Base-by-base conservation (phyloP, 2,797 vertebrate species). In the Myotis planiceps region DNA sequence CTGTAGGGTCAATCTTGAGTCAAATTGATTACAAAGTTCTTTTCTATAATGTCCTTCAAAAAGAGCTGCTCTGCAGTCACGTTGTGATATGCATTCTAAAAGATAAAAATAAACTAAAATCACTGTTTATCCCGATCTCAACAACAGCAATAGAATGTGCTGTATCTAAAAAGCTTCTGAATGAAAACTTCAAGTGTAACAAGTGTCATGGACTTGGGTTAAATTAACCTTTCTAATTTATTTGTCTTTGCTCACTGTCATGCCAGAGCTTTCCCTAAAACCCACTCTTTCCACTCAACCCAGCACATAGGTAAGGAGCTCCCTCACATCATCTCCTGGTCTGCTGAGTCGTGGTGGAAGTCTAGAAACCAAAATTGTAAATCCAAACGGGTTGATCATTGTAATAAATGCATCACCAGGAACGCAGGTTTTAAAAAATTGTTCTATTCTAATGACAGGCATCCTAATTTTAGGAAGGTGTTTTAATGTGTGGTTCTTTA, bases 41-140 rank as follows among this genome's bases (percentile, higher is more conserved):
- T 98, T 96, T 99, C 98, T 97, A 98, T 97, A 96, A 99, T 98
- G 69, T 98, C 96, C 96, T 98, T 98, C 97, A 99, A 90, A 97
- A 99, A 98, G n/a, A 97, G 98, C 93, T 99, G 99, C 47, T 99
- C 99, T 0, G 98, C 98, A 0, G 94, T 97, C 97, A 99, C 98
- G 74, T 99, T 98, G 92, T 99, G 99, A 86, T 99, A 99, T 16
- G 97, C 98, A 92, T 98, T 99, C 99, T 99, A 90, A 75, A 97
- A 88, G 96, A 86, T 80, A 94, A 37, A 42, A 97, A 47, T 21
- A 34, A 42, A 97, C 42, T 25, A 34, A 29, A 71, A 34, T 80
- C 72, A 91, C 47, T 29, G 18, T 72, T n/a, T 69, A 14, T 25
- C 37, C 55, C 12, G 37, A 0, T 60, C 34, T 21, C 37, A 65